Evolutionary conservation across 2,888 invertebrate genomes (phyloP).

Genomic region (Pteria penguin): DNA sequence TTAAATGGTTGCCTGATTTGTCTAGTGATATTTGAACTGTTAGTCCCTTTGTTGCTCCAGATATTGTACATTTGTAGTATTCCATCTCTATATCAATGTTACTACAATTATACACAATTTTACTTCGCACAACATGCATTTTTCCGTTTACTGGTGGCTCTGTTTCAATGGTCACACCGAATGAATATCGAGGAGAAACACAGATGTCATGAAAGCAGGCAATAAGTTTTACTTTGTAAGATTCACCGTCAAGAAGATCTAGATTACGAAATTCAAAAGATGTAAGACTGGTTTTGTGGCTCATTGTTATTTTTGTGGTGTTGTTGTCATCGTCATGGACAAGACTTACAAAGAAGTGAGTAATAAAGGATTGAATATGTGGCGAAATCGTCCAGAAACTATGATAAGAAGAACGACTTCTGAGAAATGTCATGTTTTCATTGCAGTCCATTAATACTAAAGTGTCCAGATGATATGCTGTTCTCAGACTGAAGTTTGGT

Average conservation of each 20-base stretch:
- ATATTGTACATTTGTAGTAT: background rate
- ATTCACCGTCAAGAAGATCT: background rate
- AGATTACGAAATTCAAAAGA: background rate
- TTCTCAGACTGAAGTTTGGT: too few species aligned
- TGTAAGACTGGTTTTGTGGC: background rate
- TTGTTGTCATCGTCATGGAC: background rate
- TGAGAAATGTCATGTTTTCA: too few species aligned
- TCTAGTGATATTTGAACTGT: too few species aligned
- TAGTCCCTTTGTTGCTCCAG: background rate
- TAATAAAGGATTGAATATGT: background rate
- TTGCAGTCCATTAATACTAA: too few species aligned
- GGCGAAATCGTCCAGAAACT: background rate
- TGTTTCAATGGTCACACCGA: background rate
- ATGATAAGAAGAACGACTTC: too few species aligned
- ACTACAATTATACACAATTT: background rate
- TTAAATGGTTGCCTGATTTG: too few species aligned
- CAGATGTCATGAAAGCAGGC: background rate
- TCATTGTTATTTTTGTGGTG: too few species aligned
- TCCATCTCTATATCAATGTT: background rate
- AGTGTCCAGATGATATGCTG: too few species aligned
- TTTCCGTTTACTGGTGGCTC: background rate
- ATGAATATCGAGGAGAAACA: background rate
- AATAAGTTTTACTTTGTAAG: background rate
- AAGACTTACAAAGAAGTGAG: background rate
- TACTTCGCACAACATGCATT: background rate